Percentiles rank a stretch among this genome's conserved stretches.
phyloP scores from a whole-genome alignment of 1,140 invertebrate species.

The Venustaconcha ellipsiformis region DNA sequence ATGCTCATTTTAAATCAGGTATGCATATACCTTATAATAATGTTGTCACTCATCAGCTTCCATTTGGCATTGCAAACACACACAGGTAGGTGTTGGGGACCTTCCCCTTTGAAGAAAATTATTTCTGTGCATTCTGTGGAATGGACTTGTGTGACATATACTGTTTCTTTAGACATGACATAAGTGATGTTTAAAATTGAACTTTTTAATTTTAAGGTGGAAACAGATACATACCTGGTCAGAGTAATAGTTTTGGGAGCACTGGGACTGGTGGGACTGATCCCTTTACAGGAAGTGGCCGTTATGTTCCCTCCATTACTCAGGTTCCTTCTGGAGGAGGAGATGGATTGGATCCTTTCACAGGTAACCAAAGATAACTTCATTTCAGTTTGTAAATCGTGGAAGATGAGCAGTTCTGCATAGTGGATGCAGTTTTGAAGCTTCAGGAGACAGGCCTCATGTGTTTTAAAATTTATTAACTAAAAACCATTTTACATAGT shows the following conservation, averaged over 20 bases:
- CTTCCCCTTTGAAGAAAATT: too few species aligned
- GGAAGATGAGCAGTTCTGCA: slow-evolving; percentile 12
- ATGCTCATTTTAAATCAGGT: too few species aligned
- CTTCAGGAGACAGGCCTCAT: neutral
- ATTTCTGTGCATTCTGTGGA: neutral
- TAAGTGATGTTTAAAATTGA: slow-evolving; percentile 1
- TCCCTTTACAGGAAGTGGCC: slow-evolving; percentile 53
- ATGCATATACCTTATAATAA: too few species aligned
- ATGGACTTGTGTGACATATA: too few species aligned
- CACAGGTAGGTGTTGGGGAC: too few species aligned
- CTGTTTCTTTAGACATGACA: too few species aligned
- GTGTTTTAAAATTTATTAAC: neutral
- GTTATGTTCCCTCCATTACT: slow-evolving; percentile 34
- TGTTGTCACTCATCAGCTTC: too few species aligned
- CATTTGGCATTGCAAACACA: too few species aligned
- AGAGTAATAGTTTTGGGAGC: slow-evolving; percentile 11
- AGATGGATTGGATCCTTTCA: too few species aligned
- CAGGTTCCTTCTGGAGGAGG: slow-evolving; percentile 24
- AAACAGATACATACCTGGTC: slow-evolving; percentile 70
- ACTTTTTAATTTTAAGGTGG: slow-evolving; percentile 59
- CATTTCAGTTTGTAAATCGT: neutral
- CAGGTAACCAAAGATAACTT: neutral
- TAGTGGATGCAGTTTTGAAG: neutral
- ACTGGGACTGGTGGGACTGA: slow-evolving; percentile 38
- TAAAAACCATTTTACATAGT: too few species aligned